A percentile compares a stretch with the other conserved stretches of the same genome.
These are phyloP conservation scores for Lasiurus cinereus DNA, from an alignment of 2,113 vertebrate genomes.

Conservation along the genomic window DNA sequence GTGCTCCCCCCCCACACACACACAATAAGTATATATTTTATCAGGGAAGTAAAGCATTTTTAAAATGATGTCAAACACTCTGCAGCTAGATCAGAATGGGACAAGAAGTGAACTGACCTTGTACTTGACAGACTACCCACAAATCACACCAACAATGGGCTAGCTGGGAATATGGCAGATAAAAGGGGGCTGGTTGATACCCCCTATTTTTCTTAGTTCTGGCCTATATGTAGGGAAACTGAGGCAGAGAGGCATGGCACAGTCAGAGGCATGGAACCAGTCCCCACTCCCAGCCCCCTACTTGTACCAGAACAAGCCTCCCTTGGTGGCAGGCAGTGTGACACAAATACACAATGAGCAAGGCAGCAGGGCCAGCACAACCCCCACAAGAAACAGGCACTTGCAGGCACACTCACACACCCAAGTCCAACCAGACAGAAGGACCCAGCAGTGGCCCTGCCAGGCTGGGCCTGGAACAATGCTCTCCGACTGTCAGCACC, in stretches of 20 bases:
- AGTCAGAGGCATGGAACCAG: neutral
- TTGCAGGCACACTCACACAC: neutral
- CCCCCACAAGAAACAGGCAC: constrained; percentile 36
- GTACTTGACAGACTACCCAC: neutral
- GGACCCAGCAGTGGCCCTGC: constrained; percentile 70
- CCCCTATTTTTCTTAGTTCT: neutral
- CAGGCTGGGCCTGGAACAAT: constrained; percentile 73
- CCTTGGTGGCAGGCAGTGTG: constrained; percentile 58
- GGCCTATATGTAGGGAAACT: neutral
- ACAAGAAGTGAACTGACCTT: neutral
- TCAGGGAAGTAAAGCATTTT: constrained; percentile 1
- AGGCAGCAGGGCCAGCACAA: constrained; percentile 49
- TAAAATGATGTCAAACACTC: constrained; percentile 1
- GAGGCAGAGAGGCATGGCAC: constrained; percentile 23
- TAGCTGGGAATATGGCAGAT: neutral
- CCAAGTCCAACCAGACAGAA: constrained; percentile 77
- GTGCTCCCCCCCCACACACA: neutral
- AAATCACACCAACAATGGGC: neutral
- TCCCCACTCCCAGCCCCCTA: constrained; percentile 42
- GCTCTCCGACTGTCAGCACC: constrained; percentile 80
- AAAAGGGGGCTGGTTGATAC: neutral
- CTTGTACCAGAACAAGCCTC: constrained; percentile 58
- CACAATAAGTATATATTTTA: neutral
- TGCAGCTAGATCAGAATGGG: neutral
- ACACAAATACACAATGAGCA: constrained; percentile 65